These are phyloP conservation scores for Tragelaphus scriptus DNA, from an alignment of 2,113 vertebrate genomes.

Conservation along the genomic window DNA sequence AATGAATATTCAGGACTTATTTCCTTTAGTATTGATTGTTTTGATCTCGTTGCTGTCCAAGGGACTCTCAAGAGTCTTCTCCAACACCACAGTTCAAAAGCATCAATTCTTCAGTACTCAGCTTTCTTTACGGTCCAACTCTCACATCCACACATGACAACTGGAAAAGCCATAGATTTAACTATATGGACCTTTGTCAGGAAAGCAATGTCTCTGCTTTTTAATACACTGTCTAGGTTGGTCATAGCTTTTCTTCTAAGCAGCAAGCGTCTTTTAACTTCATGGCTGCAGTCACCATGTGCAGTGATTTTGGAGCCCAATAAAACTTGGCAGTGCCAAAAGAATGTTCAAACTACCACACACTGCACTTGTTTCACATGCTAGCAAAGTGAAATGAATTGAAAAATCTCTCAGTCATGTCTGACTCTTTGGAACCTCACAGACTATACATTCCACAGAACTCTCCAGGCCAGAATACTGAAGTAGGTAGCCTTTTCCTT, in stretches of 20 bases:
- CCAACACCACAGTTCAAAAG: neutral
- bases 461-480: neutral
- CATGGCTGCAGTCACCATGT: neutral
- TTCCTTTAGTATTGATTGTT: neutral
- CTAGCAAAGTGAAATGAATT: neutral
- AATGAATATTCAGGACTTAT: neutral
- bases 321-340: neutral
- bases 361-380: neutral
- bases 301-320: neutral
- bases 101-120: neutral
- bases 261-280: neutral
- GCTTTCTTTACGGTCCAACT: neutral
- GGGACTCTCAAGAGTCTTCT: neutral
- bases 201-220: neutral
- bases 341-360: neutral
- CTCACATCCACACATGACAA: neutral
- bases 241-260: neutral
- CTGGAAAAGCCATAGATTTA: neutral
- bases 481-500: neutral
- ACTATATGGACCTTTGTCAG: neutral
- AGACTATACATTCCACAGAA: neutral
- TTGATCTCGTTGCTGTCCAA: neutral
- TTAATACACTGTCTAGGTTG: neutral
- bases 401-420: neutral
- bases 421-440: neutral